Percentiles rank a stretch among this genome's conserved stretches.
Evolutionary conservation across 2,888 invertebrate genomes (phyloP).

Genomic region (Leptinotarsa rubiginosa): DNA sequence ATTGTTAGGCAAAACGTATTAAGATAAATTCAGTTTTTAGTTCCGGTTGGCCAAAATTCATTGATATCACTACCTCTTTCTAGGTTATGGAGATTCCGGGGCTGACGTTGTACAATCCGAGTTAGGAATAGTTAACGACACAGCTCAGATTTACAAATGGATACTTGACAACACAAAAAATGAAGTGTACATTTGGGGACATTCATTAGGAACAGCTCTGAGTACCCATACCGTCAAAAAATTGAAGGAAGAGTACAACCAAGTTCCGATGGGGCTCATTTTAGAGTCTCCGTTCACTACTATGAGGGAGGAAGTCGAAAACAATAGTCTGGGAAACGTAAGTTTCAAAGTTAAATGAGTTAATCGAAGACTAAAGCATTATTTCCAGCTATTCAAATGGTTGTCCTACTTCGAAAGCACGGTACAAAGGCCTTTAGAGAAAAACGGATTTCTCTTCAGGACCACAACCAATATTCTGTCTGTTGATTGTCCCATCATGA

Average conservation of each 20-base stretch:
- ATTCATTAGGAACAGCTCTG: conserved; percentile 61
- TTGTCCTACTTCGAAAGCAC: conserved; percentile 60
- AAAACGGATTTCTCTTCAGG: conserved; percentile 59
- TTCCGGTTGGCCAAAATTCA: too few relatives aligned
- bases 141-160: conserved; percentile 60
- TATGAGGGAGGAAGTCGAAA: conserved; percentile 56
- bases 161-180: conserved; percentile 51
- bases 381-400: conserved; percentile 59
- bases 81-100: conserved; percentile 62
- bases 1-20: too few relatives aligned
- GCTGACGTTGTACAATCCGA: conserved; percentile 55
- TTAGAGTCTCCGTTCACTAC: conserved; percentile 60
- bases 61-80: conserved; percentile 22
- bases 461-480: conserved; percentile 54
- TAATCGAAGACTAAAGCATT: not conserved
- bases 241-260: conserved; percentile 45
- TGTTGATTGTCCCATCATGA: conserved; percentile 61
- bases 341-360: not conserved
- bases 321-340: conserved; percentile 55
- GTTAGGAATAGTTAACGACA: conserved; percentile 58
- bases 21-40: too few relatives aligned
- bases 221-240: conserved; percentile 53
- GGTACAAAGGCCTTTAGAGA: conserved; percentile 56
- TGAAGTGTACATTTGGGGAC: conserved; percentile 62
- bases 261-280: conserved; percentile 56